Percentiles rank a stretch among this genome's conserved stretches.
Evolutionary conservation across 1,140 invertebrate genomes (phyloP).

Genomic region (Proales similis): DNA sequence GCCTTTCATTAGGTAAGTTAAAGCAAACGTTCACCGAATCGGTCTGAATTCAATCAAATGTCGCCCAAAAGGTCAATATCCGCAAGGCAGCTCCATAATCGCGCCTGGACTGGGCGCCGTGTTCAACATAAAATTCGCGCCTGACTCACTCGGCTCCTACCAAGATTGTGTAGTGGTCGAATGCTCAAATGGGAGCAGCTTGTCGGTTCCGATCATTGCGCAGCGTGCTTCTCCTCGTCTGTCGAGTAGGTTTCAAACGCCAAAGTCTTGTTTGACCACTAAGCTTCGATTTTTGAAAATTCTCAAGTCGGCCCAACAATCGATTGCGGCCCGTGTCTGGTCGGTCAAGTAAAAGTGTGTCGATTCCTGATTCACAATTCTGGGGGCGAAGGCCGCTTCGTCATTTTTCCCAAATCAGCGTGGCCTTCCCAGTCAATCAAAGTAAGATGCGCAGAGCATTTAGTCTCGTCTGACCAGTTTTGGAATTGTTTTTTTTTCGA

Average conservation of each 20-base stretch:
- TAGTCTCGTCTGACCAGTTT: not conserved
- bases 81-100: conserved; percentile 50
- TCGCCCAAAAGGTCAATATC: conserved; percentile 50
- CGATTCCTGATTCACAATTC: conserved; percentile 48
- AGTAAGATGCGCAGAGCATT: conserved; percentile 41
- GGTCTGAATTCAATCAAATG: not conserved
- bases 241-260: conserved; percentile 6
- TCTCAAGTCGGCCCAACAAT: conserved; percentile 45
- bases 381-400: conserved; percentile 50
- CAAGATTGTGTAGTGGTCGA: conserved; percentile 49
- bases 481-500: not conserved
- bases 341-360: conserved; percentile 45
- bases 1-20: conserved; percentile 47
- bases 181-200: conserved; percentile 33
- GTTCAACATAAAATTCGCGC: conserved; percentile 49
- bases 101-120: conserved; percentile 52
- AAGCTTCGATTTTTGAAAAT: conserved; percentile 1
- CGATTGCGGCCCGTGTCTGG: conserved; percentile 49
- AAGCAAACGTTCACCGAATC: conserved; percentile 2
- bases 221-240: conserved; percentile 27
- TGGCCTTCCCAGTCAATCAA: conserved; percentile 53
- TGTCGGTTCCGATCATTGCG: conserved; percentile 5
- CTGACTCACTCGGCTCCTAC: conserved; percentile 50
- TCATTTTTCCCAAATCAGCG: conserved; percentile 44
- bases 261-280: not conserved